A percentile compares a stretch with the other conserved stretches of the same genome.
Evolutionary conservation across 2,113 vertebrate genomes (phyloP).

Genomic region (Ramphastos sulfuratus): DNA sequence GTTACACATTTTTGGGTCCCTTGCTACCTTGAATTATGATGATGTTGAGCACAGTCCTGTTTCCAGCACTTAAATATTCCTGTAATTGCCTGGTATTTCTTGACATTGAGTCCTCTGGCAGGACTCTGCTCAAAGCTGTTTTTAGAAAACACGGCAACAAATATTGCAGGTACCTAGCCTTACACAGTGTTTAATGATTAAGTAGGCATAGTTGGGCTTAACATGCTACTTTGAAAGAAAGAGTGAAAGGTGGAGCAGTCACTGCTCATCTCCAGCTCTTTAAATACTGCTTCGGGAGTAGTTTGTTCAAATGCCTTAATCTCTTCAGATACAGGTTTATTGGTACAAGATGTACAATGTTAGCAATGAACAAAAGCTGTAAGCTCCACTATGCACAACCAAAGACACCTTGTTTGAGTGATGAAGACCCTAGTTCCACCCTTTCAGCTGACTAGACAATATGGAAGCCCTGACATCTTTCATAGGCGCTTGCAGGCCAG

Average conservation of each 20-base stretch:
- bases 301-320: background rate
- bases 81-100: background rate
- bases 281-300: background rate
- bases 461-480: background rate
- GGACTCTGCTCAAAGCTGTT: background rate
- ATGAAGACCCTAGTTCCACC: background rate
- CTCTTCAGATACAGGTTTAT: background rate
- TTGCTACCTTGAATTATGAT: background rate
- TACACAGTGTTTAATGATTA: background rate
- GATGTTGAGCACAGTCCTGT: background rate
- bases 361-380: background rate
- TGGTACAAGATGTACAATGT: background rate
- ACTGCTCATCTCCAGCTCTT: background rate
- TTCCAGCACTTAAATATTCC: background rate
- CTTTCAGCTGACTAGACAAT: background rate
- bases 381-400: background rate
- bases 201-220: background rate
- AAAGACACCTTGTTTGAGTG: background rate
- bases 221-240: background rate
- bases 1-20: background rate
- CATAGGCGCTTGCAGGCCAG: background rate
- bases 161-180: background rate
- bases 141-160: constrained; percentile 11
- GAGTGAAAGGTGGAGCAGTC: background rate
- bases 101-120: background rate